Evolutionary conservation across 2,888 invertebrate genomes (phyloP), one percentile per base, ranked within the genome.

Genomic region (Machimus rusticus): DNA sequence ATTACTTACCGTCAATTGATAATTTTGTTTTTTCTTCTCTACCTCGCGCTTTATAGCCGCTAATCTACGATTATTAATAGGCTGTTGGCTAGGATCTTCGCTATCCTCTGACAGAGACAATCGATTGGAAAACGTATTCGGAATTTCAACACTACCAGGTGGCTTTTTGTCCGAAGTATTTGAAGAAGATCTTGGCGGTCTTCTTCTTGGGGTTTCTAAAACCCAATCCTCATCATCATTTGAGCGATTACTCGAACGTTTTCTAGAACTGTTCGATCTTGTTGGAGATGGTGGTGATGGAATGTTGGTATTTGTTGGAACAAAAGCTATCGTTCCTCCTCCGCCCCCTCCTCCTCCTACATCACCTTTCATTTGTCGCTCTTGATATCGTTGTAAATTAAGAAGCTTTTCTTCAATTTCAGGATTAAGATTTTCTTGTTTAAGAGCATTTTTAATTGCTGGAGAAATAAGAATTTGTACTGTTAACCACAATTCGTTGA

Each of bases 391-490:
- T 92, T 98, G 98, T 90, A 98, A 94, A 90, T 97, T 97, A 74
- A 98, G 93, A 81, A 98, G 93, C 91, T 98, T 98, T 91, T 98
- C 98, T 92, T 98, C 98, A 89, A 98, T 97, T 93, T 98, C 98
- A 0, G 98, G 98, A 92, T 97, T 97, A 34, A 98, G 94, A 92
- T 97, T 98, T 91, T 98, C 97, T 93, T 97, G 97, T 92, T 97
- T 97, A 88, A 98, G 93, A n/a, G 98, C 98, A 92, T 97, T 97
- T 92, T 97, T 96, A 90, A 98, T 98, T 16, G 98, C 98, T 98
- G 94, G 87, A 93, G 93, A 89, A 78, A 12, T 39, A 5, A 46
- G 16, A 46, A 46, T 2, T 16, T 46, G 14, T 12, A 46, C 14
- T 5, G n/a, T 43, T 23, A 82, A 43, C 23, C 5, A 34, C 39